These are phyloP conservation scores for Butorides virescens DNA, from an alignment of 2,113 vertebrate species.

Conservation along the genomic window DNA sequence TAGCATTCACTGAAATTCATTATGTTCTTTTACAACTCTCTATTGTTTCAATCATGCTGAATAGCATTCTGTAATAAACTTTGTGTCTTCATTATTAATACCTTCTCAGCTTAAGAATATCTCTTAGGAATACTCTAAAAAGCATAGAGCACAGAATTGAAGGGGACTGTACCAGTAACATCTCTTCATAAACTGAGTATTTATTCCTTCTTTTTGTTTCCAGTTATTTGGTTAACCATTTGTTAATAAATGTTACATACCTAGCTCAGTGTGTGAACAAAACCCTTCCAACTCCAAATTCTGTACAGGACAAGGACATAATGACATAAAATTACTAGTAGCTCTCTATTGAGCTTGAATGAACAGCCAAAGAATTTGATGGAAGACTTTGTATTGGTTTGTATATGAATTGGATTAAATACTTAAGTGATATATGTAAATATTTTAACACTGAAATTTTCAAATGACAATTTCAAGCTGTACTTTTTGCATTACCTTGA, in stretches of 20 bases:
- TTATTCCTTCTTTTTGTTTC: background rate
- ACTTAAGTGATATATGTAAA: background rate
- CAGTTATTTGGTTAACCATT: background rate
- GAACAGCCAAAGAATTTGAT: background rate
- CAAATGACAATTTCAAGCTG: background rate
- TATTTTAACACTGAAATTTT: background rate
- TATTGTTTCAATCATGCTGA: background rate
- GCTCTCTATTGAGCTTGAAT: background rate
- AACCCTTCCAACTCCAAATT: background rate
- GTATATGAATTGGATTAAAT: background rate
- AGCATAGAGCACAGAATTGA: background rate
- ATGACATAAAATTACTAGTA: background rate
- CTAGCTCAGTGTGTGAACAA: background rate
- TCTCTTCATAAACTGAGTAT: background rate
- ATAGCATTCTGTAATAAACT: background rate
- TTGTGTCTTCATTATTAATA: background rate
- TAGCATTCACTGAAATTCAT: background rate
- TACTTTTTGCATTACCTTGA: background rate
- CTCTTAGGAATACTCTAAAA: background rate
- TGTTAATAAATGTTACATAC: background rate
- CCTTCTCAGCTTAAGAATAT: background rate
- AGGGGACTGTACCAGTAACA: background rate
- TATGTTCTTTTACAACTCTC: background rate
- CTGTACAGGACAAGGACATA: background rate
- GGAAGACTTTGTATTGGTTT: background rate